phyloP scores from a whole-genome alignment of 2,797 vertebrate genomes.

The Bryconaethiops microstoma region DNA sequence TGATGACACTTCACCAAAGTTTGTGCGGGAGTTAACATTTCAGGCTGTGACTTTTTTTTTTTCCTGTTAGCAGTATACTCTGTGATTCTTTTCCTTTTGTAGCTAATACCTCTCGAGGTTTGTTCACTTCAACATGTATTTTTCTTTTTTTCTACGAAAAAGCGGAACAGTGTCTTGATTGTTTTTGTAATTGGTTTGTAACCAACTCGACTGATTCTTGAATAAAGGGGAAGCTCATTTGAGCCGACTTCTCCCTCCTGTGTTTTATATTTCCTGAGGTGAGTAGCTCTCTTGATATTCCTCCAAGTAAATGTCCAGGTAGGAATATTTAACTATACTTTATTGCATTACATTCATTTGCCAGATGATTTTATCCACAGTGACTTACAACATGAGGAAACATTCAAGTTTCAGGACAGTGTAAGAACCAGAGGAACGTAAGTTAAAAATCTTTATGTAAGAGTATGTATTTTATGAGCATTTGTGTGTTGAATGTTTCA shows the following conservation, averaged over 20 bases:
- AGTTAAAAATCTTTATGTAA: no score
- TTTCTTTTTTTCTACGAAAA: conserved; percentile 63
- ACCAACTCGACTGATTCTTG: conserved; percentile 40
- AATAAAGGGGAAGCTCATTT: conserved; percentile 53
- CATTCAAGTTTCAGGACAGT: no score
- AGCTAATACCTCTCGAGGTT: conserved; percentile 68
- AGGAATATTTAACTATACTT: no score
- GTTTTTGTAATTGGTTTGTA: conserved; percentile 47
- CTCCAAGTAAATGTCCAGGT: background rate
- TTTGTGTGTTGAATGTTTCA: no score
- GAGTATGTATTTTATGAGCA: no score
- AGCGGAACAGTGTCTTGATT: conserved; percentile 15
- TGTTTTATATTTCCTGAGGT: background rate
- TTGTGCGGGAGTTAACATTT: conserved; percentile 23
- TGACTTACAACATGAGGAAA: no score
- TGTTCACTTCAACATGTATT: conserved; percentile 62
- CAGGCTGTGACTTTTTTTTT: conserved; percentile 10
- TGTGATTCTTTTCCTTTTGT: conserved; percentile 59
- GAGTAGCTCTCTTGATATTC: background rate
- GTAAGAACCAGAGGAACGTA: no score
- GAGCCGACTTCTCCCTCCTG: conserved; percentile 16
- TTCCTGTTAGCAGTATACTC: conserved; percentile 53
- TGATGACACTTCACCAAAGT: conserved; percentile 42
- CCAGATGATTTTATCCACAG: no score
- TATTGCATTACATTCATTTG: no score